Evolutionary conservation across 2,113 vertebrate genomes (phyloP).

Genomic region (Ceratotherium simum): DNA sequence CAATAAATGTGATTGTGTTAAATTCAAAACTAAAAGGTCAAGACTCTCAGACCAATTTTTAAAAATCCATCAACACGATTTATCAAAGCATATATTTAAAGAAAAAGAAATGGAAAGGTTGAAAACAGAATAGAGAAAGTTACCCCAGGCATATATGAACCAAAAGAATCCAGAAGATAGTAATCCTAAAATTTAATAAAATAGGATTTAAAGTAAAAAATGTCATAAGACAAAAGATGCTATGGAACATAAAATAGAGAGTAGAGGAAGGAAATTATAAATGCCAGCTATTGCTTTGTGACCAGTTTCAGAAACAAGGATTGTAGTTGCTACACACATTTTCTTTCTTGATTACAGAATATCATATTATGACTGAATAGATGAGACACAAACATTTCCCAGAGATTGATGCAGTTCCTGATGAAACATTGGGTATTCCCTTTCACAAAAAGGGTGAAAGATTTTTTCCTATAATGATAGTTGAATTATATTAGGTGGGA

Average conservation of each 20-base stretch:
- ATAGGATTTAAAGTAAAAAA: not conserved
- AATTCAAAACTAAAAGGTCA: not conserved
- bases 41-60: not conserved
- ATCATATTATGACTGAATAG: not conserved
- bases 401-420: not conserved
- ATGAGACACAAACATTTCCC: constrained; percentile 1
- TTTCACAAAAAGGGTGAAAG: not conserved
- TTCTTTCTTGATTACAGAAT: constrained; percentile 32
- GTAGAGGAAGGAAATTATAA: not conserved
- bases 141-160: not conserved
- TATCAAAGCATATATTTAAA: not conserved
- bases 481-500: not conserved
- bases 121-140: not conserved
- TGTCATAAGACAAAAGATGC: not conserved
- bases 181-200: not conserved
- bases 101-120: not conserved
- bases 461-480: not conserved
- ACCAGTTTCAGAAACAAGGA: not conserved
- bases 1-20: not conserved
- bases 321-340: not conserved
- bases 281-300: not conserved
- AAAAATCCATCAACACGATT: constrained; percentile 5
- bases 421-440: not conserved
- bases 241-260: not conserved
- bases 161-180: not conserved